These are phyloP conservation scores for Olivierus martensii DNA, from an alignment of 1,140 invertebrate species.

Conservation along the genomic window DNA sequence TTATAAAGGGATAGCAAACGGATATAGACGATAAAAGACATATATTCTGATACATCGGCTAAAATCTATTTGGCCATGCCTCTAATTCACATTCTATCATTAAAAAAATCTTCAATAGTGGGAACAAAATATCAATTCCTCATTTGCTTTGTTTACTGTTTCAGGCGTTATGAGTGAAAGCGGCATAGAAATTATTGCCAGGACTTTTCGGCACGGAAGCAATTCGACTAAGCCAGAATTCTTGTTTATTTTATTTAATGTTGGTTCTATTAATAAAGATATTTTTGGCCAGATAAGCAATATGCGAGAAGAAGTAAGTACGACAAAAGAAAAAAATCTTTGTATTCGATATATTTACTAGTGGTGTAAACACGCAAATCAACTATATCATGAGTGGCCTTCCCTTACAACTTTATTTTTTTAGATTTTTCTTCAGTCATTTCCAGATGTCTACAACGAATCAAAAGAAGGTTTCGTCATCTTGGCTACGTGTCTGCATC, in stretches of 20 bases:
- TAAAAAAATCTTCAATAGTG: too few species aligned
- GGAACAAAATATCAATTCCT: too few species aligned
- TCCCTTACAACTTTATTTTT: constrained; percentile 5
- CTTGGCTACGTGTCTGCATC: constrained; percentile 45
- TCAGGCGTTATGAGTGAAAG: constrained; percentile 33
- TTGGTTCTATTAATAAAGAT: constrained; percentile 49
- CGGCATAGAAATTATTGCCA: constrained; percentile 41
- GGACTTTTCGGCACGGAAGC: constrained; percentile 23
- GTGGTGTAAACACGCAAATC: too few species aligned
- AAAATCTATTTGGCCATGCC: too few species aligned
- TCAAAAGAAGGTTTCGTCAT: constrained; percentile 50
- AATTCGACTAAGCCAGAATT: constrained; percentile 24
- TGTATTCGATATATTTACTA: too few species aligned
- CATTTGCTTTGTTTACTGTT: too few species aligned
- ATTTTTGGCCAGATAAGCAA: constrained; percentile 48
- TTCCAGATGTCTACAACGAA: constrained; percentile 45
- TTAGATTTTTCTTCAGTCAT: constrained; percentile 46
- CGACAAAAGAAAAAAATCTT: too few species aligned
- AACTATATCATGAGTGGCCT: too few species aligned
- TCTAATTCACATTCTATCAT: too few species aligned
- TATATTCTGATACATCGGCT: too few species aligned
- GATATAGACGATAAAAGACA: too few species aligned
- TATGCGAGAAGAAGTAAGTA: constrained; percentile 41
- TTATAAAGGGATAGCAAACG: too few species aligned
- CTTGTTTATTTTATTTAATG: constrained; percentile 46